These are phyloP conservation scores for Montifringilla adamsi DNA, from an alignment of 2,113 vertebrate species.

Conservation along the genomic window DNA sequence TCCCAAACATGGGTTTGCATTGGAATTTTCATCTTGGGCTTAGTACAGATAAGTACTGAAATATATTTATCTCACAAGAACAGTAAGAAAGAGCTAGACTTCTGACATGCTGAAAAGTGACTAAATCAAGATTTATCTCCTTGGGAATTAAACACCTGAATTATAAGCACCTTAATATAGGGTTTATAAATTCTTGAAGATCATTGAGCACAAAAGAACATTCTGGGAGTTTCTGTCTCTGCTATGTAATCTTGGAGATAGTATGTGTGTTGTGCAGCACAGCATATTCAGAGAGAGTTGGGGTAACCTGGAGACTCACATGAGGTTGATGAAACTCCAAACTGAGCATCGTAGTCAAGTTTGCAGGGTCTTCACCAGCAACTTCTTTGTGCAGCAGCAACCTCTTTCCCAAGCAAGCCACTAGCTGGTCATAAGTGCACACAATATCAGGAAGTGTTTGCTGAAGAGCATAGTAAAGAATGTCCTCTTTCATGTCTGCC, in stretches of 20 bases:
- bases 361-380: background rate
- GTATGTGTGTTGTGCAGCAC: background rate
- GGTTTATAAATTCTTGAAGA: background rate
- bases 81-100: background rate
- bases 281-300: background rate
- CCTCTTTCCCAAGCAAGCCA: background rate
- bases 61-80: background rate
- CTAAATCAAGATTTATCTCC: background rate
- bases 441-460: background rate
- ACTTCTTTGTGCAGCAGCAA: background rate
- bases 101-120: background rate
- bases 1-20: background rate
- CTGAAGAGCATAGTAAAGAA: background rate
- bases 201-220: background rate
- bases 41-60: background rate
- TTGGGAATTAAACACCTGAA: background rate
- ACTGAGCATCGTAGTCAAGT: background rate
- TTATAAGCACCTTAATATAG: background rate
- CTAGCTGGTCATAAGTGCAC: background rate
- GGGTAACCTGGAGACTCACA: background rate
- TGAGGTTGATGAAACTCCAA: background rate
- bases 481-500: background rate
- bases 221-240: conserved; percentile 4
- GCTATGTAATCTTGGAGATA: background rate
- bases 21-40: background rate